Conservation (phyloP, 2,113 vertebrate species). For the Hyaena hyaena region DNA sequence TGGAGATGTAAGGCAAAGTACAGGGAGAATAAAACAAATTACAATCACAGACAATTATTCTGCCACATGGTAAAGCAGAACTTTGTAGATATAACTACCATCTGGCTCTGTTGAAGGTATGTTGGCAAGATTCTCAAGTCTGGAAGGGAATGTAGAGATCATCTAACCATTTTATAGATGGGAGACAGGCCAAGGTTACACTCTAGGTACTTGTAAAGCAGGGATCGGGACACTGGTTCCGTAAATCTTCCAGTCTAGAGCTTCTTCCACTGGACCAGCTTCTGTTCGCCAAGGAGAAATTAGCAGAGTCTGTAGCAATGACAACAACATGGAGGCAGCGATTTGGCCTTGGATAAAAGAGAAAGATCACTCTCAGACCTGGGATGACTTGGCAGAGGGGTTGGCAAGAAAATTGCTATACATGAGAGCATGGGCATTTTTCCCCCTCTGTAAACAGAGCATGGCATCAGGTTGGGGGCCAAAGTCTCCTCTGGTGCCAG, state of each 20-base stretch:
- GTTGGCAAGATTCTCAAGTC: background rate
- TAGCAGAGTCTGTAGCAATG: background rate
- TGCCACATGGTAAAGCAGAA: background rate
- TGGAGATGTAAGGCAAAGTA: background rate
- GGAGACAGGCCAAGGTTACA: background rate
- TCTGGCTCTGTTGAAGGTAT: background rate
- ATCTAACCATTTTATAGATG: background rate
- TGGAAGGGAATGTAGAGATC: background rate
- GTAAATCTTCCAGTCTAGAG: background rate
- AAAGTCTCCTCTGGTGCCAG: constrained; percentile 50
- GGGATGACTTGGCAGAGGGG: constrained; percentile 15
- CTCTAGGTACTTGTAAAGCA: background rate
- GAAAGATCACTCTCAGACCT: constrained; percentile 43
- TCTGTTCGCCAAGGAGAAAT: constrained; percentile 38
- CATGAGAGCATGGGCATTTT: constrained; percentile 26
- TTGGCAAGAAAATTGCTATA: constrained; percentile 40
- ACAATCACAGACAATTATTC: background rate
- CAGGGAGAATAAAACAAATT: background rate
- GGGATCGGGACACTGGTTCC: background rate
- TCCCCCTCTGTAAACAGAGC: constrained; percentile 55
- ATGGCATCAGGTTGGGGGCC: constrained; percentile 39
- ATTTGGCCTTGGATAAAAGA: constrained; percentile 61
- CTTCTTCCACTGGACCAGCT: background rate
- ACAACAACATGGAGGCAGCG: background rate
- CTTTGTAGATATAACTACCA: background rate